phyloP scores from a whole-genome alignment of 2,888 invertebrate genomes.

The Ctena decussata region DNA sequence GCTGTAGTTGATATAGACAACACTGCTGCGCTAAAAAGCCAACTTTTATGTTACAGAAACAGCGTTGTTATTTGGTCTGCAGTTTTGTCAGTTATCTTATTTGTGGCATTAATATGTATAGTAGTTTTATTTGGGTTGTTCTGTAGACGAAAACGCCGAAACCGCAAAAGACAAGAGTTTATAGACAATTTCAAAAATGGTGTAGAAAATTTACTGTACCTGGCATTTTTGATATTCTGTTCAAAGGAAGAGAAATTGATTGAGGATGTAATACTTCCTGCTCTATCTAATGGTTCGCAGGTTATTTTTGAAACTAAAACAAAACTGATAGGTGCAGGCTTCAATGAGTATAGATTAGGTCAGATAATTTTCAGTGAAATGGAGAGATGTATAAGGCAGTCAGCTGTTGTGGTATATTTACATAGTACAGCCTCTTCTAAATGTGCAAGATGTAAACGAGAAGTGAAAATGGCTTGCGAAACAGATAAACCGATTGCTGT shows the following conservation, averaged over 20 bases:
- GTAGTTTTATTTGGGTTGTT: neutral
- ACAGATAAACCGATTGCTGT: neutral
- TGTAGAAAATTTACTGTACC: neutral
- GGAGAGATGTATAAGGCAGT: neutral
- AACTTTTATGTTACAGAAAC: neutral
- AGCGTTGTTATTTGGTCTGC: neutral
- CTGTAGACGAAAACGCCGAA: neutral
- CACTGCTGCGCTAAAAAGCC: neutral
- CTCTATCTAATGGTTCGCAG: neutral
- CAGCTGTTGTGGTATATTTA: neutral
- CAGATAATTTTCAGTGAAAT: neutral
- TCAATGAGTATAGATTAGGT: neutral
- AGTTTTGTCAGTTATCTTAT: neutral
- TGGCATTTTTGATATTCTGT: neutral
- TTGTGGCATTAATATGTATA: neutral
- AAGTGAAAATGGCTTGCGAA: neutral
- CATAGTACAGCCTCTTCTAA: neutral
- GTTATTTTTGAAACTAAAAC: neutral
- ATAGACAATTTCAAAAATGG: neutral
- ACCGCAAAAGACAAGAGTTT: neutral
- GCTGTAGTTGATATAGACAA: neutral
- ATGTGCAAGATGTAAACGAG: neutral
- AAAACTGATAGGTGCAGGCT: neutral
- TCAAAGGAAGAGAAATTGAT: neutral
- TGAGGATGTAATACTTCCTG: neutral